These are phyloP conservation scores for Anoncus sp. DNA, from an alignment of 2,888 invertebrate genomes.

Conservation along the genomic window DNA sequence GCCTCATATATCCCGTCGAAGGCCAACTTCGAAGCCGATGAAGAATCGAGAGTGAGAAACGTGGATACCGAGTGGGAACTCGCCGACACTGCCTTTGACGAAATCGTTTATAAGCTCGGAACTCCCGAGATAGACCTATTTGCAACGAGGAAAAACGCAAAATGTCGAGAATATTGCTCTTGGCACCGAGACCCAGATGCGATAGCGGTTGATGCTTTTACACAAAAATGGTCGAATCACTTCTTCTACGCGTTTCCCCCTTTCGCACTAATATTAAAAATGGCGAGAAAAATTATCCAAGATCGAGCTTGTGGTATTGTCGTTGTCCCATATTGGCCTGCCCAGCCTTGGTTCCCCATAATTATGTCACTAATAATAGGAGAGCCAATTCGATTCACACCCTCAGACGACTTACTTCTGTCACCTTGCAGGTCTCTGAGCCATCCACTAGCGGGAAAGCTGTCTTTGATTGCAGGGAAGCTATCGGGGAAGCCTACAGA, in stretches of 20 bases:
- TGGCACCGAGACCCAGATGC: conserved; percentile 10
- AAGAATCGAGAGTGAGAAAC: conserved; percentile 64
- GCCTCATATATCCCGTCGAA: conserved; percentile 65
- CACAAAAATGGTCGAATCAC: background rate
- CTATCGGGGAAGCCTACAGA: conserved; percentile 21
- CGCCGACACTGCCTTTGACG: conserved; percentile 38
- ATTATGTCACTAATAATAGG: background rate
- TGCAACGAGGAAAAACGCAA: conserved; percentile 51
- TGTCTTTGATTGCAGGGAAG: conserved; percentile 8
- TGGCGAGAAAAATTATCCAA: background rate
- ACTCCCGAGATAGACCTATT: conserved; percentile 57
- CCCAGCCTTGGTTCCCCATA: conserved; percentile 17
- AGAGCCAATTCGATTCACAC: conserved; percentile 1
- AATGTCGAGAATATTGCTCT: conserved; percentile 5
- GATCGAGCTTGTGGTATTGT: background rate
- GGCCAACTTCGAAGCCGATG: conserved; percentile 67
- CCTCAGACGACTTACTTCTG: conserved; percentile 7
- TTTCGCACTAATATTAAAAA: conserved; percentile 21
- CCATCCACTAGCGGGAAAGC: conserved; percentile 4
- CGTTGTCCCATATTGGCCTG: conserved; percentile 1
- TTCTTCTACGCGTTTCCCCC: conserved; percentile 32
- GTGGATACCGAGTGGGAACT: conserved; percentile 63
- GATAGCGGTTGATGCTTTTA: conserved; percentile 10
- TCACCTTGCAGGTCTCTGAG: conserved; percentile 18
- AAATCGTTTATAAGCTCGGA: conserved; percentile 29